Percentiles rank a stretch among this genome's conserved stretches.
Evolutionary conservation across 2,113 vertebrate species (phyloP).

Genomic region (Chrysemys picta): DNA sequence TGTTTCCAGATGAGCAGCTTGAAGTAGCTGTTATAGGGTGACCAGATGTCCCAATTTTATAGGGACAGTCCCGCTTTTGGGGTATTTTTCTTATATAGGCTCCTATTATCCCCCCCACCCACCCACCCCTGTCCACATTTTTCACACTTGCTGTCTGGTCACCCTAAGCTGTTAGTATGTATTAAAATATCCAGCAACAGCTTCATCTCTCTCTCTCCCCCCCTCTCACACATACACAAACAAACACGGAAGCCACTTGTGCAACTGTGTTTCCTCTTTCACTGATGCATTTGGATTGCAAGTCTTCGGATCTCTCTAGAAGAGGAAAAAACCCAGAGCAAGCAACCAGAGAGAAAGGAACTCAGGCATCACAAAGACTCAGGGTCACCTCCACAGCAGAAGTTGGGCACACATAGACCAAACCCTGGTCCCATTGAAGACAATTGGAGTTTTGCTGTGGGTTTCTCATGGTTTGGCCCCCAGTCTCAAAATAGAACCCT

Average conservation of each 20-base stretch:
- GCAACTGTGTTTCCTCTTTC: neutral
- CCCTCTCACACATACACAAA: too few species aligned
- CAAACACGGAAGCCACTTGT: neutral
- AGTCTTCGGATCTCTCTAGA: neutral
- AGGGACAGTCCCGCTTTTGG: too few species aligned
- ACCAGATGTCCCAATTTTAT: too few species aligned
- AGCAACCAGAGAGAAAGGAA: neutral
- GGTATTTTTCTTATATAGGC: too few species aligned
- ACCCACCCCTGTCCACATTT: too few species aligned
- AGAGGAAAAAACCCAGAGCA: neutral
- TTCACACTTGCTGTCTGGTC: too few species aligned
- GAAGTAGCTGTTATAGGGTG: neutral
- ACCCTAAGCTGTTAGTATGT: neutral
- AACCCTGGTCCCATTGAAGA: neutral
- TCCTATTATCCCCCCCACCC: too few species aligned
- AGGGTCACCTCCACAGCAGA: neutral
- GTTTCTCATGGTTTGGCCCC: neutral
- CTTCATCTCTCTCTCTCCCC: neutral
- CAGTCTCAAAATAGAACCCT: neutral
- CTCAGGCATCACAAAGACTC: neutral
- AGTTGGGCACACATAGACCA: neutral
- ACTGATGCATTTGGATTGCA: neutral
- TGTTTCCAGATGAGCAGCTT: neutral
- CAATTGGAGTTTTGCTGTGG: neutral
- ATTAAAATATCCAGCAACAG: neutral